Evolutionary conservation across 2,113 vertebrate species (phyloP).

Genomic region (Lepus europaeus): DNA sequence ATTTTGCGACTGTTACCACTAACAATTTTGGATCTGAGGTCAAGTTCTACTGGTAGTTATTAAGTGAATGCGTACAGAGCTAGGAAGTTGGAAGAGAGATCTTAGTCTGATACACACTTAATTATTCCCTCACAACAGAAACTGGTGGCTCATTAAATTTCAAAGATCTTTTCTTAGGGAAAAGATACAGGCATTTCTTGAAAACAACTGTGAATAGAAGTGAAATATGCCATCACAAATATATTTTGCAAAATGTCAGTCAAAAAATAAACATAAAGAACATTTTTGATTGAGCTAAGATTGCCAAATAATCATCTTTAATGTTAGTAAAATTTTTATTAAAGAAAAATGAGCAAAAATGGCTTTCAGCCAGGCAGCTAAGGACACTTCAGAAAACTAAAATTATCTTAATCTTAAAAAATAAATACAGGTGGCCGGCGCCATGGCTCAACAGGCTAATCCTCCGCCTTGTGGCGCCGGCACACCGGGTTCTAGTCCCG

Average conservation of each 20-base stretch:
- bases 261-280: not conserved
- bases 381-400: conserved; percentile 21
- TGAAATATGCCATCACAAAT: not conserved
- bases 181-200: not conserved
- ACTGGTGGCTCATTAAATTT: not conserved
- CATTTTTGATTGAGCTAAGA: not conserved
- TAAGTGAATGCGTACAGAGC: not conserved
- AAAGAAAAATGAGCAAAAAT: not conserved
- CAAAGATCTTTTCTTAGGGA: not conserved
- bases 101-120: not conserved
- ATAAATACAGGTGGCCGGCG: too few species aligned
- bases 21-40: not conserved
- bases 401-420: not conserved
- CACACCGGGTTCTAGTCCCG: too few species aligned
- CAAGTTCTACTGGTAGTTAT: not conserved
- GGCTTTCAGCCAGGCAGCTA: not conserved
- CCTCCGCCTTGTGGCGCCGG: too few species aligned
- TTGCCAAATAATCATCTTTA: not conserved
- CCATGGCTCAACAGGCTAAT: too few species aligned
- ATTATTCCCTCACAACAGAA: not conserved
- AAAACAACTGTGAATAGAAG: not conserved
- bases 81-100: not conserved
- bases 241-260: conserved; percentile 11
- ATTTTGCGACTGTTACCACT: not conserved
- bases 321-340: conserved; percentile 1